phyloP scores from a whole-genome alignment of 2,797 vertebrate species.

The Pristis pectinata region DNA sequence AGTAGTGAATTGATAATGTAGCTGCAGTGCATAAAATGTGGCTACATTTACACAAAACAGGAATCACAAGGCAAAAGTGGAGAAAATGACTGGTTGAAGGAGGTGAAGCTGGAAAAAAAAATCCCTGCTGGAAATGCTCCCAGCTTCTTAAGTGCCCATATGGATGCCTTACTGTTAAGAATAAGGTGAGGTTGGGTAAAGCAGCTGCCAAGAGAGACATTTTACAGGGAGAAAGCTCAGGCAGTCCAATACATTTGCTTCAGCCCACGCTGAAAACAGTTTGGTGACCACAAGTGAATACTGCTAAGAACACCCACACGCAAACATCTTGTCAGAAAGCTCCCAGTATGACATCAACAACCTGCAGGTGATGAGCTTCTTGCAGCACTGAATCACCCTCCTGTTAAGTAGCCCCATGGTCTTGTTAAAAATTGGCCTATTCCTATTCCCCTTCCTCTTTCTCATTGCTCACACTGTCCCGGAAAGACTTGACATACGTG shows the following conservation, averaged over 20 bases:
- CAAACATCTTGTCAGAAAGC: background rate
- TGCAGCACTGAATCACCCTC: background rate
- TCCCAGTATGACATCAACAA: background rate
- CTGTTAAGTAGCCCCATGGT: background rate
- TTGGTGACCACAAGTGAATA: background rate
- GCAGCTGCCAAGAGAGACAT: background rate
- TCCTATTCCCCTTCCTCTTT: background rate
- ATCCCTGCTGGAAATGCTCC: background rate
- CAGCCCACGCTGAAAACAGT: too few species aligned
- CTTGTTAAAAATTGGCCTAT: background rate
- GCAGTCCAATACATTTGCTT: background rate
- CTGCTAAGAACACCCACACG: background rate
- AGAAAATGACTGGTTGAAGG: background rate
- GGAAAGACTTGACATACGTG: background rate
- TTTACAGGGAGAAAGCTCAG: background rate
- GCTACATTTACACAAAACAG: background rate
- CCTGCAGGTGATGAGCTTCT: background rate
- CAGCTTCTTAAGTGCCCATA: background rate
- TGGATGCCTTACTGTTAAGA: background rate
- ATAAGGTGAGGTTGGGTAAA: background rate
- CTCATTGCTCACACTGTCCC: background rate
- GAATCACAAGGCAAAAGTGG: background rate
- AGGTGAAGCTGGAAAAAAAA: background rate
- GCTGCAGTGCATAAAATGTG: background rate
- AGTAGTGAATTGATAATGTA: background rate